Evolutionary conservation across 2,113 vertebrate genomes (phyloP), one percentile per base, ranked within the genome.

Genomic region (Gymnarchus niloticus): DNA sequence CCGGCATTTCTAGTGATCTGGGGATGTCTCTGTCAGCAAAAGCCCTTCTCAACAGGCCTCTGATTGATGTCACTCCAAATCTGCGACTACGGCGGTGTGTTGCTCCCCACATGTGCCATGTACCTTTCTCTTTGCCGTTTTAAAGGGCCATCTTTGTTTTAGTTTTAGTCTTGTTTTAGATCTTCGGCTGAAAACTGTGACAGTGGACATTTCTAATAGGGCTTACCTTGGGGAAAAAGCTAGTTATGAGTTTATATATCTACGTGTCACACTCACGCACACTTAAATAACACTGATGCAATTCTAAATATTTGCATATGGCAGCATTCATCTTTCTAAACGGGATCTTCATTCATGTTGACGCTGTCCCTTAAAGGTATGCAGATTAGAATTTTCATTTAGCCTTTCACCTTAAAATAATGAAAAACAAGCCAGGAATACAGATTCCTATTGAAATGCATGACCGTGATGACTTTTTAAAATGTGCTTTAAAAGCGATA

Each of bases 61-160:
- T 89, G 86, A 87, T 83, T 86, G 83, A 87, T 87, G 85, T 73
- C 83, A 56, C 87, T 88, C 88, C 85, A 86, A 57, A 88, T 88
- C 86, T 73, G 87, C 57, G 51, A 77, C 76, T 69, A 25, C 41
- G 41, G 86, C 56, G 85, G 89, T 2, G 17, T n/a, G 83, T 84
- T 86, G 65, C 82, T 76, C 56, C 81, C 85, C 77, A 86, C 83
- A 69, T 80, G 89, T 73, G 33, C 33, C 78, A 69, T 56, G 83
- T 21, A 80, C 33, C 83, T 85, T 83, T 86, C 61, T 51, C 46
- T n/a, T 85, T 44, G n/a, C n/a, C n/a, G n/a, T 46, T 8, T n/a
- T 46, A 48, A 48, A 78, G 76, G 23, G 41, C 44, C 44, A 78
- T 17, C 37, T 41, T n/a, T 21, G 23, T 21, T 48, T 14, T n/a